These are phyloP conservation scores for Eupristina koningsbergeri DNA, from an alignment of 1,140 invertebrate genomes.

Conservation along the genomic window DNA sequence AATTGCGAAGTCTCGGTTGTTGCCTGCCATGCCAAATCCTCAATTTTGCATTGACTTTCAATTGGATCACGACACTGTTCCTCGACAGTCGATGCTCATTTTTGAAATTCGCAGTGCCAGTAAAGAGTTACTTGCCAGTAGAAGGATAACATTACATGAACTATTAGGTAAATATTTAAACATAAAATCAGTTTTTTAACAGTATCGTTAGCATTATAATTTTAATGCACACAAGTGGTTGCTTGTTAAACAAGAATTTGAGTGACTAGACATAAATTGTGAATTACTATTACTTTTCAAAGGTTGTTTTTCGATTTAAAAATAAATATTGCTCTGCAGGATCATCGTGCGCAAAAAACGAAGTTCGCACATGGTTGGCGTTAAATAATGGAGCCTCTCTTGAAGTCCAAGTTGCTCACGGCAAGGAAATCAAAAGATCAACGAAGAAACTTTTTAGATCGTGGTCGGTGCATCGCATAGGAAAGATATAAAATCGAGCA, in stretches of 20 bases:
- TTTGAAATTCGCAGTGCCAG: constrained; percentile 70
- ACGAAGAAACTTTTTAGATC: constrained; percentile 69
- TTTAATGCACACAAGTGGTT: background rate
- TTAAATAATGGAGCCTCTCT: constrained; percentile 71
- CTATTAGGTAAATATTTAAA: constrained; percentile 66
- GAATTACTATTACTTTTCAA: too few relatives aligned
- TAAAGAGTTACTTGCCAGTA: constrained; percentile 69
- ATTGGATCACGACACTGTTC: constrained; percentile 64
- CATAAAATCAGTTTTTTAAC: too few relatives aligned
- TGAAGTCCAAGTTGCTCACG: constrained; percentile 69
- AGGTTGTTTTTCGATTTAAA: background rate
- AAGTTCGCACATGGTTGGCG: constrained; percentile 69
- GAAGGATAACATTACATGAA: constrained; percentile 68
- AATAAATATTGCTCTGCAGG: constrained; percentile 47
- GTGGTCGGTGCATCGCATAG: constrained; percentile 72
- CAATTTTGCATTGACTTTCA: constrained; percentile 68
- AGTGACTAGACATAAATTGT: too few relatives aligned
- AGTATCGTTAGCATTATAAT: background rate
- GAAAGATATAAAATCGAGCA: constrained; percentile 64
- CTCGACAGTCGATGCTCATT: constrained; percentile 64
- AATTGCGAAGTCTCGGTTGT: constrained; percentile 66
- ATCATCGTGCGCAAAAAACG: constrained; percentile 63
- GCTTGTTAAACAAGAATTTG: background rate
- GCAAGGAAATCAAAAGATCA: constrained; percentile 67
- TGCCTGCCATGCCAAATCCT: constrained; percentile 69